Evolutionary conservation across 2,888 invertebrate species (phyloP).

Genomic region (Abrostola triplasia): DNA sequence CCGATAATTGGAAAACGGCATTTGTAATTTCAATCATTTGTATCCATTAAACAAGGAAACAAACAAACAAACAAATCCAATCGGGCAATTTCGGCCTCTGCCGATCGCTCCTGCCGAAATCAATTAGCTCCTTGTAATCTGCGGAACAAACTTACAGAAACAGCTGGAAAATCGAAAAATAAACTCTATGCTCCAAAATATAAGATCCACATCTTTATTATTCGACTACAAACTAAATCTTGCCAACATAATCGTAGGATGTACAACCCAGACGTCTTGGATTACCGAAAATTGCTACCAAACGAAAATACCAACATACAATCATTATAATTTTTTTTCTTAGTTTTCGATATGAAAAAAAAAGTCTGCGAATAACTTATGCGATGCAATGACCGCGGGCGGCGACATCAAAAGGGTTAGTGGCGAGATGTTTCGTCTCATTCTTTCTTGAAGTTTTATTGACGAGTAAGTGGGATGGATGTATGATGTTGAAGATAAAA

Average conservation of each 20-base stretch:
- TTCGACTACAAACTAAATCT: slow-evolving; percentile 33
- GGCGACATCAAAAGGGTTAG: slow-evolving; percentile 82
- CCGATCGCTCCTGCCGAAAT: slow-evolving; percentile 82
- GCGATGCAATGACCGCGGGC: slow-evolving; percentile 80
- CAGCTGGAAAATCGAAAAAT: slow-evolving; percentile 25
- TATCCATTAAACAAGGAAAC: slow-evolving; percentile 61
- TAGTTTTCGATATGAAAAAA: slow-evolving; percentile 84
- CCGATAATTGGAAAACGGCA: slow-evolving; percentile 63
- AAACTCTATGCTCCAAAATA: slow-evolving; percentile 26
- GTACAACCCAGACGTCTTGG: slow-evolving; percentile 70
- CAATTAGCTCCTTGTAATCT: slow-evolving; percentile 82
- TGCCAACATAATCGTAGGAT: slow-evolving; percentile 74
- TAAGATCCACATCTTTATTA: background rate
- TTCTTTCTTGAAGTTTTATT: slow-evolving; percentile 45
- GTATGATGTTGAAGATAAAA: slow-evolving; percentile 71
- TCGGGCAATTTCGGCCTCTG: slow-evolving; percentile 74
- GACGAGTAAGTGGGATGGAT: slow-evolving; percentile 59
- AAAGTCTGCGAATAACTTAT: slow-evolving; percentile 74
- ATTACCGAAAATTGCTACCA: slow-evolving; percentile 83
- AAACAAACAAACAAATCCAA: slow-evolving; percentile 72
- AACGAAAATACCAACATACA: slow-evolving; percentile 73
- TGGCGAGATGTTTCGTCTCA: slow-evolving; percentile 71
- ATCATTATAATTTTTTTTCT: slow-evolving; percentile 75
- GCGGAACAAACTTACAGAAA: slow-evolving; percentile 44
- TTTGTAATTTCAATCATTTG: slow-evolving; percentile 60